These are phyloP conservation scores for Heterohyrax brucei DNA, from an alignment of 2,797 vertebrate genomes.

Conservation along the genomic window DNA sequence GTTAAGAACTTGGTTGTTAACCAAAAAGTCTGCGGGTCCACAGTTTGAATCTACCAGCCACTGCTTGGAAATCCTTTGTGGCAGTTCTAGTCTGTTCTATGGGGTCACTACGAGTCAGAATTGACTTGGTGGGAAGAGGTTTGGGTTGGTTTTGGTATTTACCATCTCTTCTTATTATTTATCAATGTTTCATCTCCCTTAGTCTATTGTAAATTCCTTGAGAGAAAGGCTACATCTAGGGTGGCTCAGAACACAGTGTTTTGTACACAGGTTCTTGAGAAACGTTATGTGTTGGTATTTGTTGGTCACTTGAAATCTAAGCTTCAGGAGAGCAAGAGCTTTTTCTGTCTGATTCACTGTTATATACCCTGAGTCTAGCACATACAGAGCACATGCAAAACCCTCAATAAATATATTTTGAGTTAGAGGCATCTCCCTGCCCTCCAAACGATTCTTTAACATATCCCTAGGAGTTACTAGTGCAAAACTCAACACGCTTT, in stretches of 20 bases:
- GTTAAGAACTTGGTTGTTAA: too few species aligned
- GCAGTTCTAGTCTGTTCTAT: too few species aligned
- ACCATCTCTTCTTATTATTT: background rate
- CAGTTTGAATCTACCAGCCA: too few species aligned
- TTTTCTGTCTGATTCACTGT: background rate
- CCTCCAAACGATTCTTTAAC: conserved; percentile 1
- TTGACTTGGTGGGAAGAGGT: too few species aligned
- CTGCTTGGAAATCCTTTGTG: too few species aligned
- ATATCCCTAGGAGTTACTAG: background rate
- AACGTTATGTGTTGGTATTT: background rate
- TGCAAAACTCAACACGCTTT: conserved; percentile 16
- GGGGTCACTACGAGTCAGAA: too few species aligned
- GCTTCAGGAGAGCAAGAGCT: background rate
- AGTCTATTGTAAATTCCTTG: conserved; percentile 4
- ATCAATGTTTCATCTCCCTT: conserved; percentile 32
- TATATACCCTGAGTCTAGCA: background rate
- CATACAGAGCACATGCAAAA: background rate
- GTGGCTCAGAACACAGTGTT: background rate
- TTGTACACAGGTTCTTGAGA: background rate
- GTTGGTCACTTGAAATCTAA: conserved; percentile 12
- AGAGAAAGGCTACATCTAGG: background rate
- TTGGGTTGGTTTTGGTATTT: background rate
- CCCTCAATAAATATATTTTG: background rate
- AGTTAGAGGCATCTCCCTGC: background rate
- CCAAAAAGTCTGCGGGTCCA: too few species aligned